Conservation (phyloP, 1,140 invertebrate species). For the Armadillidium nasatum region DNA sequence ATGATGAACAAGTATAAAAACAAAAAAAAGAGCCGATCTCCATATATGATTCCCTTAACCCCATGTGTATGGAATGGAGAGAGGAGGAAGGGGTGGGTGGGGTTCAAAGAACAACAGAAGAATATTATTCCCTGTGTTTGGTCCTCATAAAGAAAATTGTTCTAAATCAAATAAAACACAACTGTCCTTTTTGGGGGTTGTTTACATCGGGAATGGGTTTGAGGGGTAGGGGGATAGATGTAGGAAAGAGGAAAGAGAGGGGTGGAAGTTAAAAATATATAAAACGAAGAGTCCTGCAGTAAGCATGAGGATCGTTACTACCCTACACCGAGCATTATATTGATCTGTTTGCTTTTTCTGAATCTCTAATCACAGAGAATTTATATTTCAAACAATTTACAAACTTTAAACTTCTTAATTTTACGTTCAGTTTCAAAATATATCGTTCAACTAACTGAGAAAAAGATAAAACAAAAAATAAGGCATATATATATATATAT, state of each 20-base stretch:
- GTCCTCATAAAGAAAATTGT: conserved; percentile 1
- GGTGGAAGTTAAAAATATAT: no score
- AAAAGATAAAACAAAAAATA: no score
- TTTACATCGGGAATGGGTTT: neutral
- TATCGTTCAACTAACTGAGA: neutral
- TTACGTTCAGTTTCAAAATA: conserved; percentile 2
- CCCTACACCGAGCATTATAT: neutral
- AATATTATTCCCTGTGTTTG: neutral
- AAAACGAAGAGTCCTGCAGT: neutral
- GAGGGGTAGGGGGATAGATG: no score
- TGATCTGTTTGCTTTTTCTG: conserved; percentile 10
- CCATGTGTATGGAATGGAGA: no score
- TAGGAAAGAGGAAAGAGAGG: no score
- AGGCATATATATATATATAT: no score
- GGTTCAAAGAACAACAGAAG: no score
- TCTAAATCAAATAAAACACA: conserved; percentile 9
- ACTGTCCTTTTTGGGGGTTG: neutral
- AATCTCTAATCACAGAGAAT: neutral
- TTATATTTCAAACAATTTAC: conserved; percentile 6
- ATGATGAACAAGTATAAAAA: no score
- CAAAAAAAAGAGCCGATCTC: no score
- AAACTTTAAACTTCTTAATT: neutral
- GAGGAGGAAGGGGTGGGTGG: no score
- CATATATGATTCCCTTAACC: no score
- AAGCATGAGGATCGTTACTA: neutral